Evolutionary conservation across 2,888 invertebrate genomes (phyloP), one percentile per base, ranked within the genome.

Genomic region (Chloromyia formosa): DNA sequence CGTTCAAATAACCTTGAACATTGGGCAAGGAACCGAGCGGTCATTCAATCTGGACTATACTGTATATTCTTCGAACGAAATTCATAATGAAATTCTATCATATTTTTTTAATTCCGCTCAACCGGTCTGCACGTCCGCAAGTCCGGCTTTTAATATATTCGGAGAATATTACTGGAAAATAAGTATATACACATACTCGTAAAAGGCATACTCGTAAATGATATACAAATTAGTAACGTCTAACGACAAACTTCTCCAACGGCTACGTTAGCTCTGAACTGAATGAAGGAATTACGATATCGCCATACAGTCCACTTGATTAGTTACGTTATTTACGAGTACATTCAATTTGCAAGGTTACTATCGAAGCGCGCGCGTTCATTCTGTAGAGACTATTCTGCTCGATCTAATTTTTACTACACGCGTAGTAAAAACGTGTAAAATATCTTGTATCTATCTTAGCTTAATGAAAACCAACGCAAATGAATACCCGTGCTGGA

Each of bases 101-200:
- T 23, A 14, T 23, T 23, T n/a, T 18, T 58, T n/a, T 22, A 27
- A 60, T 20, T 40, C 62, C 23, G 40, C 40, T 10, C 40, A 22
- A 49, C 66, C 42, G 42, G 66, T 49, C 23, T 45, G n/a, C 22
- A 66, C 45, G 66, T 35, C 14, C 10, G 20, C 66, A 22, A 66
- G 23, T 66, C 66, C 66, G 66, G 66, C 66, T 66, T 45, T 14
- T 49, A 66, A 66, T 66, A 12, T 49, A 66, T 66, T 45, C 66
- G 27, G 27, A 35, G 27, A 35, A 35, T 35, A 35, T 35, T 35
- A 35, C 27, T 35, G 27, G 27, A 35, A 35, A 35, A 35, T 35
- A n/a, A n/a, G n/a, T n/a, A n/a, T n/a, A n/a, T n/a, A n/a, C 18
- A 64, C 18, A 66, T 45, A 45, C 66, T 14, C 20, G 23, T 3